These are phyloP conservation scores for Pachydiplax longipennis DNA, from an alignment of 2,888 invertebrate species.

Conservation along the genomic window DNA sequence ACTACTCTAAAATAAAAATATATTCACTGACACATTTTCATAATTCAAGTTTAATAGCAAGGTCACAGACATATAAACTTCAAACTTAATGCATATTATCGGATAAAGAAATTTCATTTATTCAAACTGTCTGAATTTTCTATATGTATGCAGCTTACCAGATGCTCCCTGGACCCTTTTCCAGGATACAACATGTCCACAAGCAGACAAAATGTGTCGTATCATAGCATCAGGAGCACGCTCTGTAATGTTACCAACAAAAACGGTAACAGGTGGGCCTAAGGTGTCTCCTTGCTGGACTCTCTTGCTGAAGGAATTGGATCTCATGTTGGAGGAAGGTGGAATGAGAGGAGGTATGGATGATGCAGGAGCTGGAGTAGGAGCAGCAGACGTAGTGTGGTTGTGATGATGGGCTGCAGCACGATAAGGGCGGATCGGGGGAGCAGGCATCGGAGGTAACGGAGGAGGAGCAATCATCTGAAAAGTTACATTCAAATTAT, in stretches of 20 bases:
- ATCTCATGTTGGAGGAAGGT: slow-evolving; percentile 7
- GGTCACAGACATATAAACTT: no score
- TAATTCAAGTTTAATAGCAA: no score
- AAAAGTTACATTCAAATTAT: slow-evolving; percentile 48
- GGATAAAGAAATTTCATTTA: no score
- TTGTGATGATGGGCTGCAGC: slow-evolving; percentile 45
- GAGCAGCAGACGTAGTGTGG: neutral
- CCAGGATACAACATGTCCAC: slow-evolving; percentile 96
- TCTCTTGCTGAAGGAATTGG: slow-evolving; percentile 54
- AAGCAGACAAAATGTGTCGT: slow-evolving; percentile 87
- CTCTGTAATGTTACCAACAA: slow-evolving; percentile 96
- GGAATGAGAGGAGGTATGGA: slow-evolving; percentile 12
- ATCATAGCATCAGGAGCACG: slow-evolving; percentile 95
- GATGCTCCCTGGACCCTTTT: slow-evolving; percentile 82
- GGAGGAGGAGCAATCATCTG: slow-evolving; percentile 66
- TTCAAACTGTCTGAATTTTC: no score
- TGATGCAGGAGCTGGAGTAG: neutral
- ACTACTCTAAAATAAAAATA: no score
- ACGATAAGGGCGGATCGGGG: slow-evolving; percentile 53
- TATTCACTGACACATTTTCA: no score
- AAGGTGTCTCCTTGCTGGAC: slow-evolving; percentile 53
- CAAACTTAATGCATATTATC: no score
- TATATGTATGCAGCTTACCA: neutral
- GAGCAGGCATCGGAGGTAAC: slow-evolving; percentile 57
- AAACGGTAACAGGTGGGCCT: slow-evolving; percentile 94